Percentiles rank a stretch among this genome's conserved stretches.
phyloP scores from a whole-genome alignment of 1,140 invertebrate species.

The Scaptodrosophila lebanonensis region DNA sequence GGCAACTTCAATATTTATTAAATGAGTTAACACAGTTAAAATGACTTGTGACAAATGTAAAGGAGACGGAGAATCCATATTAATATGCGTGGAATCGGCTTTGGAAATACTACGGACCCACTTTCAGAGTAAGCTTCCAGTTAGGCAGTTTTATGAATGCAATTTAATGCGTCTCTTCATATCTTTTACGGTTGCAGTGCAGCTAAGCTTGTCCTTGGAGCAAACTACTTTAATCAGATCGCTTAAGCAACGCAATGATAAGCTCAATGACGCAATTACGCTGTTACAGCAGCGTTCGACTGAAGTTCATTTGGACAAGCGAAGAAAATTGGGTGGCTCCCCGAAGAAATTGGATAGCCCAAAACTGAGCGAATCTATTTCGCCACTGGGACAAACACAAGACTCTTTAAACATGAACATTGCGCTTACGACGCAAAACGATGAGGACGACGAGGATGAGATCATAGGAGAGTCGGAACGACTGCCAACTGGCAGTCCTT shows the following conservation, averaged over 20 bases:
- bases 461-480: slow-evolving; percentile 49
- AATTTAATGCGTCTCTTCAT: neutral
- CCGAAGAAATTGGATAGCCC: slow-evolving; percentile 25
- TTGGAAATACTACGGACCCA: slow-evolving; percentile 41
- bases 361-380: slow-evolving; percentile 17
- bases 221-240: slow-evolving; percentile 19
- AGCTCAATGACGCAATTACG: slow-evolving; percentile 38
- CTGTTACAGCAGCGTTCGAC: slow-evolving; percentile 21
- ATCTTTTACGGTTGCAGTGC: slow-evolving; percentile 23
- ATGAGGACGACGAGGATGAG: slow-evolving; percentile 47
- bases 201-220: slow-evolving; percentile 33
- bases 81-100: slow-evolving; percentile 35
- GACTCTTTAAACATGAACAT: slow-evolving; percentile 61
- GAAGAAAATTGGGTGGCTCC: slow-evolving; percentile 26
- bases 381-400: slow-evolving; percentile 44
- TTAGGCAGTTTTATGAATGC: neutral
- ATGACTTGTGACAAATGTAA: slow-evolving; percentile 45
- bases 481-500: slow-evolving; percentile 24
- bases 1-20: neutral
- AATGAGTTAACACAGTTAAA: neutral
- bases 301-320: slow-evolving; percentile 35
- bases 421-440: slow-evolving; percentile 37
- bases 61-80: slow-evolving; percentile 18
- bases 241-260: slow-evolving; percentile 39
- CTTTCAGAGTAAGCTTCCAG: slow-evolving; percentile 35